Evolutionary conservation across 2,888 invertebrate genomes (phyloP).

Genomic region (Acleris laterana): DNA sequence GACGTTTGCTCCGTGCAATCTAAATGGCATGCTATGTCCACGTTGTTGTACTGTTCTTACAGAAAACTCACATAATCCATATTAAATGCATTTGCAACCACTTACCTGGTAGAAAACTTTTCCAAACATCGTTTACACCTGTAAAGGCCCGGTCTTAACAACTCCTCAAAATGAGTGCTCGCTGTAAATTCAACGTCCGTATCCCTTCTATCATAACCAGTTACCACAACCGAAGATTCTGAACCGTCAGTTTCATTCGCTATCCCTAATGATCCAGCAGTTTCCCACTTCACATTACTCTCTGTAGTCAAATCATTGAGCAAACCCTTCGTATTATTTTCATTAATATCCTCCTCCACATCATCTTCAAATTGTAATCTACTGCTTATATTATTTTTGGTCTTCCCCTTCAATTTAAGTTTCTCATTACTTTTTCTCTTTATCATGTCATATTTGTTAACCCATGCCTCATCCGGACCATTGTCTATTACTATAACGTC

Average conservation of each 20-base stretch:
- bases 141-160: constrained; percentile 46
- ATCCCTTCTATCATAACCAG: background rate
- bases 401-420: background rate
- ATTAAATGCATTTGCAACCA: constrained; percentile 1
- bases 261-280: background rate
- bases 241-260: background rate
- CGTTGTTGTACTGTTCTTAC: too few relatives aligned
- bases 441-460: background rate
- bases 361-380: constrained; percentile 48
- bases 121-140: constrained; percentile 49
- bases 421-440: background rate
- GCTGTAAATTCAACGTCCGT: constrained; percentile 6
- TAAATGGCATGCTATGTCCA: too few relatives aligned
- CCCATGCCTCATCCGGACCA: constrained; percentile 10
- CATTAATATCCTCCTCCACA: constrained; percentile 1
- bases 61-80: too few relatives aligned
- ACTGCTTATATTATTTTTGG: constrained; percentile 21
- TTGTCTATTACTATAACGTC: background rate
- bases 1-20: too few relatives aligned
- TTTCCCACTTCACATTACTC: constrained; percentile 41
- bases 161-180: constrained; percentile 52
- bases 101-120: constrained; percentile 55
- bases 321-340: constrained; percentile 7
- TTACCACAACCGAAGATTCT: background rate
- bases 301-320: constrained; percentile 33